Evolutionary conservation across 2,797 vertebrate genomes (phyloP), one percentile per base, ranked within the genome.

Genomic region (Muscicapa comitata): DNA sequence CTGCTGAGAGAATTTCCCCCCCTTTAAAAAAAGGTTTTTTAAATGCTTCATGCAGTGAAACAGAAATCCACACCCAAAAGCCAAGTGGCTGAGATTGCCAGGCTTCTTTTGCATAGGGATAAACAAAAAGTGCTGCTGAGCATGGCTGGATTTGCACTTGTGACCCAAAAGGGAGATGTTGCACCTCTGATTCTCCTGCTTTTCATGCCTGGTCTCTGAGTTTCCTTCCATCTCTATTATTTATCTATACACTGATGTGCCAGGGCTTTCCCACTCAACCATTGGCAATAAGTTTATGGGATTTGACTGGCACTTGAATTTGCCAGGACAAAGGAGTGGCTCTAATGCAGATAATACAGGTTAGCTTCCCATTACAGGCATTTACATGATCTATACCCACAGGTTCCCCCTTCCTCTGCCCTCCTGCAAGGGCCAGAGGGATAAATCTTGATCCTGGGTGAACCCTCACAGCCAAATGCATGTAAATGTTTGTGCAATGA

Each of bases 371-470:
- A 58, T 77, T 50, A n/a, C 10, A 38, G 53, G 42, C 75, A 88
- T 96, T 92, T 91, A 50, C 73, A 75, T 86, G 78, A 91, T 90
- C 65, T 90, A 82, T 65, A 48, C 45, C 71, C 70, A 24, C 33
- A 18, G 31, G 0, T 42, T 54, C 75, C 24, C 37, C 51, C 37
- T 23, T 92, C 38, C 47, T 75, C 70, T 31, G 29, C 66, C 51
- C 68, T 74, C 7, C 0, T 70, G 29, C 33, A 54, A 88, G 88
- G 87, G 45, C 57, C 9, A 5, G 84, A 58, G 76, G 50, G 74
- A 94, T 94, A 90, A 95, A 96, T 94, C 88, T 86, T 62, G 55
- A 21, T 31, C 81, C 72, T 54, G 73, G 59, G 85, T 62, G 93
- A 95, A 70, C 68, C 25, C 48, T 76, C 0, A 0, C 43, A 82